Conservation (phyloP, 1,140 invertebrate species). For the Drosophila pruinosa region DNA sequence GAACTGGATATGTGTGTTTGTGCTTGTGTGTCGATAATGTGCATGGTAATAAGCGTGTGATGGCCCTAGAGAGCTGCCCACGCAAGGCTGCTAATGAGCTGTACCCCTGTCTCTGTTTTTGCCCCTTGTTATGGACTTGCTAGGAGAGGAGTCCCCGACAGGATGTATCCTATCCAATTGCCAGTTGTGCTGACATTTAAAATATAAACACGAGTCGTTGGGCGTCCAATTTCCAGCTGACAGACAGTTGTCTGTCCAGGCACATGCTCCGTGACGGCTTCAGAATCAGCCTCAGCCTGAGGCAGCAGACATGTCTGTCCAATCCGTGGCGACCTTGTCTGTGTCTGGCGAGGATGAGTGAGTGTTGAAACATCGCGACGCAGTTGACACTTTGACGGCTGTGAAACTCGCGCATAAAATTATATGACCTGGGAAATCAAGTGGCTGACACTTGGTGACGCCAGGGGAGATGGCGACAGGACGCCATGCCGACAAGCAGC, state of each 20-base stretch:
- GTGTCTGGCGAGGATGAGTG: background rate
- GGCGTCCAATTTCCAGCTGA: slow-evolving; percentile 64
- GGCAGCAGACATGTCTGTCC: slow-evolving; percentile 22
- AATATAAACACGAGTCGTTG: slow-evolving; percentile 70
- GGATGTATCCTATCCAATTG: slow-evolving; percentile 67
- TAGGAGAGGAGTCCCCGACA: slow-evolving; percentile 18
- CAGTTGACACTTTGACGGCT: slow-evolving; percentile 70
- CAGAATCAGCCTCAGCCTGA: background rate
- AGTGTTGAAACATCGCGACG: slow-evolving; percentile 58
- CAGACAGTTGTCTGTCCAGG: slow-evolving; percentile 27
- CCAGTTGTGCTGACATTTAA: slow-evolving; percentile 65
- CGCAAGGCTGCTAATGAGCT: slow-evolving; percentile 61
- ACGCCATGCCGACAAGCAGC: background rate
- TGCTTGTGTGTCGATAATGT: slow-evolving; percentile 29
- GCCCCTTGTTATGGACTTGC: background rate
- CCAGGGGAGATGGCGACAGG: slow-evolving; percentile 31
- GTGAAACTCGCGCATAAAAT: slow-evolving; percentile 65
- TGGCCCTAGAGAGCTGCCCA: slow-evolving; percentile 48
- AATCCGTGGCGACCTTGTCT: slow-evolving; percentile 46
- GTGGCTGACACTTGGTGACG: slow-evolving; percentile 66
- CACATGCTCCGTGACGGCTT: too few species aligned
- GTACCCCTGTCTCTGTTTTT: background rate
- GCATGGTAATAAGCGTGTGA: slow-evolving; percentile 62
- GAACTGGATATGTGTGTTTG: too few species aligned
- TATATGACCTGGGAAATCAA: slow-evolving; percentile 70